phyloP scores from a whole-genome alignment of 2,113 vertebrate species.

The Ciconia stormi region DNA sequence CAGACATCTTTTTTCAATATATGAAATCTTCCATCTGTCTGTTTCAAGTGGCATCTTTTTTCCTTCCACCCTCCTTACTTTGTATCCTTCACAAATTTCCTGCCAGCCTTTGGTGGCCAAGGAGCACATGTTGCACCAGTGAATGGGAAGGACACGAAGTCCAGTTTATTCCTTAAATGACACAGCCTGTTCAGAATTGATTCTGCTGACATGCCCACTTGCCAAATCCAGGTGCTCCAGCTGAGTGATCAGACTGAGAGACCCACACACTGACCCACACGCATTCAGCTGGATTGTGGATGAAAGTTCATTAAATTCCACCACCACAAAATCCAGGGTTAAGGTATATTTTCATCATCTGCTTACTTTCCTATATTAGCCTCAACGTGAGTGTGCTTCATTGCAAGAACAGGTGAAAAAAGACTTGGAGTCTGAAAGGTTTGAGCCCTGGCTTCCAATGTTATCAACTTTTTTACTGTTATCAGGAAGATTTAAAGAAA shows the following conservation, averaged over 20 bases:
- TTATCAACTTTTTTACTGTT: not conserved
- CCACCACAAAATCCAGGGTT: not conserved
- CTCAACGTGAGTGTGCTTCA: not conserved
- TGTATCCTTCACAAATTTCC: not conserved
- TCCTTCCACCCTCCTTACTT: not conserved
- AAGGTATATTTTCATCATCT: not conserved
- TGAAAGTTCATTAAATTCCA: not conserved
- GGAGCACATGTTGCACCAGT: not conserved
- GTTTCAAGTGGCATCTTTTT: not conserved
- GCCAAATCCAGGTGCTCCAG: not conserved
- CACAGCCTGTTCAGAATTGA: not conserved
- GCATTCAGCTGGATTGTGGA: not conserved
- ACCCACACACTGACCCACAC: not conserved
- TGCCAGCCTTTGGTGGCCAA: not conserved
- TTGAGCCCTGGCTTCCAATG: not conserved
- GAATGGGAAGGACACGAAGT: not conserved
- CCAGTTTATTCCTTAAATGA: not conserved
- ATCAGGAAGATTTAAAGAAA: not conserved
- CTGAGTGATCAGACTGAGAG: not conserved
- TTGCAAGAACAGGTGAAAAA: not conserved
- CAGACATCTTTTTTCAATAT: not conserved
- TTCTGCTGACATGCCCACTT: not conserved
- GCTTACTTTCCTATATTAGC: not conserved
- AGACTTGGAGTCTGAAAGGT: not conserved
- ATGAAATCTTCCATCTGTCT: not conserved